A percentile compares a stretch with the other conserved stretches of the same genome.
Evolutionary conservation across 1,140 invertebrate genomes (phyloP).

Genomic region (Harpegnathos saltator): DNA sequence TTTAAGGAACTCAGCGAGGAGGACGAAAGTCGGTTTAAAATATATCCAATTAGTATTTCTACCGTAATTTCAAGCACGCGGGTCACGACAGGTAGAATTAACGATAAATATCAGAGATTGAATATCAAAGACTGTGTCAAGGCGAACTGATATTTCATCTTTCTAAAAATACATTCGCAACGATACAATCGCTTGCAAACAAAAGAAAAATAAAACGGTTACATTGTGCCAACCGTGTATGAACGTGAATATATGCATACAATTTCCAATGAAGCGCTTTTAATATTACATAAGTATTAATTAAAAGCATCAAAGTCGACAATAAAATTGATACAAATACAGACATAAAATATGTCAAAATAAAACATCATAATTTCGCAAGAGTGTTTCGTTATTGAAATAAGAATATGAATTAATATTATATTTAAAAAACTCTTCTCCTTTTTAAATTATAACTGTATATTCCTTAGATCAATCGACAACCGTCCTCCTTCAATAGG

Average conservation of each 20-base stretch:
- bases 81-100: background rate
- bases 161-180: conserved; percentile 17
- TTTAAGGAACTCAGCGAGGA: background rate
- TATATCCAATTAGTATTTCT: background rate
- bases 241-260: background rate
- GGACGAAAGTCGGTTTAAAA: background rate
- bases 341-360: background rate
- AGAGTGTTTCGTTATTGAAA: background rate
- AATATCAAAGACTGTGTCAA: background rate
- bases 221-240: background rate
- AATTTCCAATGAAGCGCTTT: background rate
- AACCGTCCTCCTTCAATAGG: background rate
- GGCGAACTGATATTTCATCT: background rate
- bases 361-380: background rate
- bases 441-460: no score
- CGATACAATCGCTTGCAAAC: background rate
- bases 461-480: no score
- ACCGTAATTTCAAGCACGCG: background rate
- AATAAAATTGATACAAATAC: background rate
- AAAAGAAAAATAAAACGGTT: background rate
- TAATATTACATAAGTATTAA: background rate
- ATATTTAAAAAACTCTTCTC: no score
- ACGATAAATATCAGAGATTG: background rate
- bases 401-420: background rate
- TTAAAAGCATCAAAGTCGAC: background rate